Base-by-base conservation (phyloP, 2,888 invertebrate species). In the Sinohyriopsis cumingii region DNA sequence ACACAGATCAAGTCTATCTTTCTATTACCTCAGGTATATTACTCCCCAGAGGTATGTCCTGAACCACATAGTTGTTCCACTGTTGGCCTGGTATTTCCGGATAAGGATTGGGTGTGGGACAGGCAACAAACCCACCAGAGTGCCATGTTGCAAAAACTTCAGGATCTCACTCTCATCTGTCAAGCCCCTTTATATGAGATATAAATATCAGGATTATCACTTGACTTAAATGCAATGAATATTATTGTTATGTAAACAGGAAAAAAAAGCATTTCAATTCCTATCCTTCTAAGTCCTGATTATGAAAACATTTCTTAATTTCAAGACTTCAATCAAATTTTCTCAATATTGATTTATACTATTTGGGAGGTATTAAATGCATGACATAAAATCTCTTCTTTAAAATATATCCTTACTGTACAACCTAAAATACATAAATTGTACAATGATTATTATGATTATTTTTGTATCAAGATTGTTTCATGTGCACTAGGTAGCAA, bases 1-100 rank as follows among this genome's bases (percentile, higher is more conserved):
- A 45, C 5, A 45, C 12, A 45, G 45, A 12, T 45, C 45, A 45
- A 45, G 45, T 33, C 45, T 45, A 45, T 45, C 15, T 45, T 45
- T 45, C 45, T 15, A 45, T 86, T 88, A 95, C 94, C 97, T 94
- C 84, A 99, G 93, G 91, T 99, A 99, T 82, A 99, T 98, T 68
- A 99, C 97, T 65, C 99, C 99, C 99, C 99, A 99, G 94, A 99
- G 96, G 90, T 99, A 99, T 0, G 99, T 99, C 69, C 99, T 93
- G 92, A 99, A 99, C 99, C 99, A 99, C 86, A 98, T 97, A 45
- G 98, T 98, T 0, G 99, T 99, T 75, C 98, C 99, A 56, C 95
- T 94, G 91, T 99, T 99, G 63, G 99, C 98, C 91, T 99, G 99
- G 92, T 99, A 99, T 92, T 99, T 97, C 84, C 99, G 93, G 89